Percentiles rank a stretch among this genome's conserved stretches.
phyloP scores from a whole-genome alignment of 1,140 invertebrate genomes.

The Cheumatopsyche charites region DNA sequence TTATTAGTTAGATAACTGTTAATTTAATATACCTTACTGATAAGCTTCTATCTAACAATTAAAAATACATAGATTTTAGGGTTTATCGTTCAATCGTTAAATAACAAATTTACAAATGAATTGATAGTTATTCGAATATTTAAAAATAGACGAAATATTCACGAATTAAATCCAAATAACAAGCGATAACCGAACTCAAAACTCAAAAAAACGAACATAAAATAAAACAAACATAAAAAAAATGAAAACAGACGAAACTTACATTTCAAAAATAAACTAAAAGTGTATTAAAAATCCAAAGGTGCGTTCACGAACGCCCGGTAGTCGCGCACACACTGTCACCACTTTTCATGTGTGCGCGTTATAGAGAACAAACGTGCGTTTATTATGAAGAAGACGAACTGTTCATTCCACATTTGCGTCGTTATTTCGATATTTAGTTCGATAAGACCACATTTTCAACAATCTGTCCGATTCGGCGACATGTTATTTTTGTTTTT shows the following conservation, averaged over 20 bases:
- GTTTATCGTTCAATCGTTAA: too few relatives aligned
- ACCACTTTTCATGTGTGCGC: neutral
- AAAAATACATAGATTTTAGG: too few relatives aligned
- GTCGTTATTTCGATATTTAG: constrained; percentile 1
- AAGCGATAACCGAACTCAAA: neutral
- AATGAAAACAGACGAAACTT: neutral
- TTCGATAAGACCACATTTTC: constrained; percentile 25
- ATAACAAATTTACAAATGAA: too few relatives aligned
- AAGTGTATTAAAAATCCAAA: neutral
- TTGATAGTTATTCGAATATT: too few relatives aligned
- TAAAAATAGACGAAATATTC: too few relatives aligned
- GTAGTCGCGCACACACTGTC: neutral
- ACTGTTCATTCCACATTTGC: too few relatives aligned
- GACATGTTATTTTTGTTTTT: neutral
- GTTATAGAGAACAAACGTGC: too few relatives aligned
- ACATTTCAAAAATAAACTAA: constrained; percentile 15
- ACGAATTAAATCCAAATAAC: neutral
- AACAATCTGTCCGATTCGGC: neutral
- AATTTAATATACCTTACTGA: too few relatives aligned
- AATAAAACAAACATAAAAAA: neutral
- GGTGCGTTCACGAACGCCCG: neutral
- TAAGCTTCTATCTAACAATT: too few relatives aligned
- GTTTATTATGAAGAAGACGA: too few relatives aligned
- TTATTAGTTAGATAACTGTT: too few relatives aligned
- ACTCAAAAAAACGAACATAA: neutral